These are phyloP conservation scores for Odontamblyopus rebecca DNA, from an alignment of 2,797 vertebrate species.

Conservation along the genomic window DNA sequence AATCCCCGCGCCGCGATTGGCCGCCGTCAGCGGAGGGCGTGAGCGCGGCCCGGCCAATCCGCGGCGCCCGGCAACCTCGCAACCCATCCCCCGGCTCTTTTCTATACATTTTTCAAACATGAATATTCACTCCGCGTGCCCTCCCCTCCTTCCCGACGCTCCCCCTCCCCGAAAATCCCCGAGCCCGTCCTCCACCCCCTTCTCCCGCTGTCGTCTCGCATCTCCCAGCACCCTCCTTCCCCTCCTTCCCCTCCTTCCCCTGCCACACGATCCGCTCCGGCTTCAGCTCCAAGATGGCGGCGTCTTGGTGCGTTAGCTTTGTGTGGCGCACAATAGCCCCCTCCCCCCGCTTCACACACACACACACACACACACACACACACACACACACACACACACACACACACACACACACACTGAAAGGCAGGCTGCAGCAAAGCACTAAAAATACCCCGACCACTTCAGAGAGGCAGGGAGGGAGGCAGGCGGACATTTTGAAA, in stretches of 20 bases:
- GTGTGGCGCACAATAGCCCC: not conserved
- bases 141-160: too few relatives aligned
- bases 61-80: not conserved
- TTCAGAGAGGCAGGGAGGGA: not conserved
- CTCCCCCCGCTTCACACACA: not conserved
- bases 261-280: not conserved
- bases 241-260: not conserved
- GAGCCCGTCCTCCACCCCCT: not conserved
- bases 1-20: not conserved
- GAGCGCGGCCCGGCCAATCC: not conserved
- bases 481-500: constrained; percentile 2
- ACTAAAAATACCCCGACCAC: constrained; percentile 4
- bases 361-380: not conserved
- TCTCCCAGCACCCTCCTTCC: not conserved
- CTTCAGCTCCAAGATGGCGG: constrained; percentile 3
- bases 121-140: not conserved
- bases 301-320: not conserved
- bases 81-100: not conserved
- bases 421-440: not conserved
- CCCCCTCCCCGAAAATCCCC: not conserved
- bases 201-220: not conserved
- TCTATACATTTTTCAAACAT: constrained; percentile 1
- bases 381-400: not conserved
- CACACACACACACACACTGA: not conserved
- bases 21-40: not conserved